Conservation (phyloP, 2,113 vertebrate genomes). For the Neotoma lepida region DNA sequence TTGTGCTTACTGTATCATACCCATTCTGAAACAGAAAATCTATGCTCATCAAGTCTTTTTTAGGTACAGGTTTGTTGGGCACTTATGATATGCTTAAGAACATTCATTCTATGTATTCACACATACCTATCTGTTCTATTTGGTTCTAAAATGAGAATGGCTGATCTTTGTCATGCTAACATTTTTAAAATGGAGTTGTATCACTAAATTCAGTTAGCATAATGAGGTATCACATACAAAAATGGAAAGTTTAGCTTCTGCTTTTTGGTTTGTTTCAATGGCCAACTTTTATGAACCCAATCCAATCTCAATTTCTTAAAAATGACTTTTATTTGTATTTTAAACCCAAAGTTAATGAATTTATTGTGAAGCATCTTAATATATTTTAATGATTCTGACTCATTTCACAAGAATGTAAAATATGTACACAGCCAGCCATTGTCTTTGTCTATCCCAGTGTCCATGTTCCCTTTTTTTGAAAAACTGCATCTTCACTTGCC, state of each 20-base stretch:
- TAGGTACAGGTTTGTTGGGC: not conserved
- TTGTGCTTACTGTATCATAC: not conserved
- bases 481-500: not conserved
- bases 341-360: not conserved
- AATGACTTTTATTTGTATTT: not conserved
- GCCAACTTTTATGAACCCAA: conserved; percentile 16
- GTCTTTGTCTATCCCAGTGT: not conserved
- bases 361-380: not conserved
- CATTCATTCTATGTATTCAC: not conserved
- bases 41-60: not conserved
- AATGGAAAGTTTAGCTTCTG: not conserved
- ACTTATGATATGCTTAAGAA: not conserved
- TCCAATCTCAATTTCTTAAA: not conserved
- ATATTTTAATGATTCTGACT: not conserved
- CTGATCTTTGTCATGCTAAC: conserved; percentile 3
- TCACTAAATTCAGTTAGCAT: not conserved
- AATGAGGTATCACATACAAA: not conserved
- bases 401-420: not conserved
- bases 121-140: not conserved
- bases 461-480: not conserved
- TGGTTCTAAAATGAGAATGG: not conserved
- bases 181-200: not conserved
- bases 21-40: conserved; percentile 26
- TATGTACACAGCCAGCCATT: not conserved
- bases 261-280: not conserved